Evolutionary conservation across 2,888 invertebrate genomes (phyloP), one percentile per base, ranked within the genome.

Genomic region (Luperina testacea): DNA sequence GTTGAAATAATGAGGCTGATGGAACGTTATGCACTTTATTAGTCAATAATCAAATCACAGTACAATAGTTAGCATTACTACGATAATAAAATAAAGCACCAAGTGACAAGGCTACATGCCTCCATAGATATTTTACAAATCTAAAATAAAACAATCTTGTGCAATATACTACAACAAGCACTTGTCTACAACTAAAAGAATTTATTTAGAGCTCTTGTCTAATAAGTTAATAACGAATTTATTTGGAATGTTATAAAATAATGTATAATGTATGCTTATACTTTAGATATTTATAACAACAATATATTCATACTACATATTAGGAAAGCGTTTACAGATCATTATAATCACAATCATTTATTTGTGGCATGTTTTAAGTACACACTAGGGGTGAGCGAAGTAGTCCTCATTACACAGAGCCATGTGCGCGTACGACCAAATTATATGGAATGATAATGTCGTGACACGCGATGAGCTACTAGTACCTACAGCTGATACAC

Each of bases 1-100:
- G 71, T 57, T 69, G 80, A 92, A 93, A 92, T 92, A 90, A 92
- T 80, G 85, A 90, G 83, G 77, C 89, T 63, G 64, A 64, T 78
- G 77, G 88, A 83, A 86, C 80, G 84, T 81, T 82, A 91, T 80
- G 85, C 80, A 84, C 77, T 93, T 93, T 93, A 93, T 92, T 92
- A 71, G 75, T 85, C 63, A 85, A 87, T 81, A 71, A 78, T 86
- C 82, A 90, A 72, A 78, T 86, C 85, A 90, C 86, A 91, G 81
- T 80, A 84, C 74, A 88, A 73, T 69, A 65, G 51, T 67, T 72
- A 81, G 84, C 85, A 81, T 78, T 72, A 75, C 59, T 77, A 79
- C 72, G 70, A 68, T 80, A 83, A 77, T 68, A 82, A 85, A 77
- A 84, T 72, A 69, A 85, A 83, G 91, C 90, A 91, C 90, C 90